Percentiles rank a stretch among this genome's conserved stretches.
These are phyloP conservation scores for Sarcophaga caerulescens DNA, from an alignment of 2,888 invertebrate genomes.

Conservation along the genomic window DNA sequence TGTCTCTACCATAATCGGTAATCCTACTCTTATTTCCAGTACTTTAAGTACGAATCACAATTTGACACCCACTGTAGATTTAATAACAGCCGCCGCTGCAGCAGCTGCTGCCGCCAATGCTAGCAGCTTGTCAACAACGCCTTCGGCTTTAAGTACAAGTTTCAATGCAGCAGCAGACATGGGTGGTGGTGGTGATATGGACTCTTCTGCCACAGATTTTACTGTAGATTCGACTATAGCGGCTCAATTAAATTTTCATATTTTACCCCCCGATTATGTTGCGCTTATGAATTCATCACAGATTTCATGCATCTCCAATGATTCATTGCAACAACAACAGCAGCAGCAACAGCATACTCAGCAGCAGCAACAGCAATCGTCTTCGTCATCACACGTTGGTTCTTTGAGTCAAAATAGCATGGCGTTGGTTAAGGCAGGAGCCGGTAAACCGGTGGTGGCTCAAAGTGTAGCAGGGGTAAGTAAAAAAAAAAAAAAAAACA, in stretches of 20 bases:
- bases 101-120: slow-evolving; percentile 31
- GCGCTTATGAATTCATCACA: slow-evolving; percentile 81
- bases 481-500: slow-evolving; percentile 6
- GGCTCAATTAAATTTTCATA: slow-evolving; percentile 78
- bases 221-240: slow-evolving; percentile 71
- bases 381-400: slow-evolving; percentile 60
- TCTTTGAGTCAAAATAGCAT: slow-evolving; percentile 71
- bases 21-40: slow-evolving; percentile 75
- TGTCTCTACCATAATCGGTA: slow-evolving; percentile 70
- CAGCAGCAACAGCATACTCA: slow-evolving; percentile 29
- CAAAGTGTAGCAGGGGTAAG: slow-evolving; percentile 76
- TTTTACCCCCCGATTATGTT: slow-evolving; percentile 77
- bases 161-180: not conserved
- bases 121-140: slow-evolving; percentile 45
- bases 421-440: slow-evolving; percentile 69
- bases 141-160: slow-evolving; percentile 42
- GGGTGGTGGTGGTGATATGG: slow-evolving; percentile 69
- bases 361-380: slow-evolving; percentile 60
- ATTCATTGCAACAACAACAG: slow-evolving; percentile 72
- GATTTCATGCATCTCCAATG: slow-evolving; percentile 80
- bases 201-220: slow-evolving; percentile 69
- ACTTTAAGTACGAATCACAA: slow-evolving; percentile 71
- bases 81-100: slow-evolving; percentile 51
- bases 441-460: slow-evolving; percentile 73
- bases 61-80: slow-evolving; percentile 66